A percentile compares a stretch with the other conserved stretches of the same genome.
These are phyloP conservation scores for Parasteatoda lunata DNA, from an alignment of 2,888 invertebrate species.

Conservation along the genomic window DNA sequence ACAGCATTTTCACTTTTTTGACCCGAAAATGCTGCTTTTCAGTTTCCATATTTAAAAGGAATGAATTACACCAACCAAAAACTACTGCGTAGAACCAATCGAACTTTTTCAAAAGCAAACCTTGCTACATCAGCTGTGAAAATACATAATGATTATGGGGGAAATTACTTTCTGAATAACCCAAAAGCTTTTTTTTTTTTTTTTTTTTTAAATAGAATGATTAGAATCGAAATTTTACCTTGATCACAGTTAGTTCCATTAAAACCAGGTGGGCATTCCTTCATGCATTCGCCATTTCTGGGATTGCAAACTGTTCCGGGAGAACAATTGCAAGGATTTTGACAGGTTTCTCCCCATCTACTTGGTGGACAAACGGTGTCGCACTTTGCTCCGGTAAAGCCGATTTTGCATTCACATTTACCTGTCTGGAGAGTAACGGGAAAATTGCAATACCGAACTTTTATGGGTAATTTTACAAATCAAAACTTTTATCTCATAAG, in stretches of 20 bases:
- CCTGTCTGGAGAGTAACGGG: slow-evolving; percentile 72
- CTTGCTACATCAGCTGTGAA: too few species aligned
- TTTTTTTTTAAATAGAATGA: too few species aligned
- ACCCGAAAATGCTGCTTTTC: too few species aligned
- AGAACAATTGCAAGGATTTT: slow-evolving; percentile 70
- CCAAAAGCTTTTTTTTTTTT: too few species aligned
- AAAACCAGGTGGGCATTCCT: slow-evolving; percentile 71
- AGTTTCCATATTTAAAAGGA: too few species aligned
- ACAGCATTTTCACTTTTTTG: too few species aligned
- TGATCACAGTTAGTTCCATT: slow-evolving; percentile 72
- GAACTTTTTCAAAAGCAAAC: too few species aligned
- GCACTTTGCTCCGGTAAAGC: slow-evolving; percentile 73
- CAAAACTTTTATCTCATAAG: background rate
- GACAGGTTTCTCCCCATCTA: slow-evolving; percentile 69
- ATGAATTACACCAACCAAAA: too few species aligned
- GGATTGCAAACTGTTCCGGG: slow-evolving; percentile 72
- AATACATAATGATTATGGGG: too few species aligned
- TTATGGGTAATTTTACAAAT: slow-evolving; percentile 5
- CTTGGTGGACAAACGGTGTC: slow-evolving; percentile 68
- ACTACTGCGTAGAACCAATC: too few species aligned
- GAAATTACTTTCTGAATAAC: too few species aligned
- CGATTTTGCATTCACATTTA: slow-evolving; percentile 73
- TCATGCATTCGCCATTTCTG: slow-evolving; percentile 73
- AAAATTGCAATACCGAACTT: too few species aligned
- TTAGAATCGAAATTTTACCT: slow-evolving; percentile 65